Evolutionary conservation across 2,113 vertebrate species (phyloP).

Genomic region (Piprites chloris): DNA sequence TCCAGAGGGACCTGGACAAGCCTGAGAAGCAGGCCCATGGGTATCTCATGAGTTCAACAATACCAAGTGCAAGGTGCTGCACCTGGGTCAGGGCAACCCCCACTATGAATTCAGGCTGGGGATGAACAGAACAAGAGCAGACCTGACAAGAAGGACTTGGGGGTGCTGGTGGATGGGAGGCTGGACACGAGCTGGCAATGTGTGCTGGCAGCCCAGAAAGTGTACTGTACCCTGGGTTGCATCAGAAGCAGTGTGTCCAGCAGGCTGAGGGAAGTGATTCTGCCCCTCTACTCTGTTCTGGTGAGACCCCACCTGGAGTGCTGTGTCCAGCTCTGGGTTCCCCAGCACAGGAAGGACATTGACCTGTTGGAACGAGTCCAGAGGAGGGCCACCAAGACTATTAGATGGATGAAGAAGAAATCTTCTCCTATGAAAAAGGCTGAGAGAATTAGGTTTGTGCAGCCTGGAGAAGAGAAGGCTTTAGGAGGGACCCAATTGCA

Average conservation of each 20-base stretch:
- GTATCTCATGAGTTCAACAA: background rate
- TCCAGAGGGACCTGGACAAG: background rate
- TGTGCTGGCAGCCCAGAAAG: background rate
- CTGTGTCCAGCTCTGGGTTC: background rate
- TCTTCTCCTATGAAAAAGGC: background rate
- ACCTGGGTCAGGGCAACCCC: background rate
- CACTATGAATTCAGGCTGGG: background rate
- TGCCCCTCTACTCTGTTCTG: background rate
- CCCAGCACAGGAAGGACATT: background rate
- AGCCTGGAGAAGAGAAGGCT: background rate
- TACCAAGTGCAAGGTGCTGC: background rate
- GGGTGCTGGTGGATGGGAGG: background rate
- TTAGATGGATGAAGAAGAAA: background rate
- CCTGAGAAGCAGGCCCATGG: fast-evolving
- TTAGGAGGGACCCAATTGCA: background rate
- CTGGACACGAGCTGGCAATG: background rate
- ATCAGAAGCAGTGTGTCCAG: background rate
- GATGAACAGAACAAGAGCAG: background rate
- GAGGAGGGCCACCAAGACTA: background rate
- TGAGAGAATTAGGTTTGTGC: background rate
- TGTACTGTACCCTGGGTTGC: background rate
- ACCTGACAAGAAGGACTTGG: background rate
- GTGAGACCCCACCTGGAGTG: background rate
- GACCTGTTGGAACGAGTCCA: background rate
- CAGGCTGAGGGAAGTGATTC: background rate